These are phyloP conservation scores for Lamprologus ornatipinnis DNA, from an alignment of 2,113 vertebrate species.

Conservation along the genomic window DNA sequence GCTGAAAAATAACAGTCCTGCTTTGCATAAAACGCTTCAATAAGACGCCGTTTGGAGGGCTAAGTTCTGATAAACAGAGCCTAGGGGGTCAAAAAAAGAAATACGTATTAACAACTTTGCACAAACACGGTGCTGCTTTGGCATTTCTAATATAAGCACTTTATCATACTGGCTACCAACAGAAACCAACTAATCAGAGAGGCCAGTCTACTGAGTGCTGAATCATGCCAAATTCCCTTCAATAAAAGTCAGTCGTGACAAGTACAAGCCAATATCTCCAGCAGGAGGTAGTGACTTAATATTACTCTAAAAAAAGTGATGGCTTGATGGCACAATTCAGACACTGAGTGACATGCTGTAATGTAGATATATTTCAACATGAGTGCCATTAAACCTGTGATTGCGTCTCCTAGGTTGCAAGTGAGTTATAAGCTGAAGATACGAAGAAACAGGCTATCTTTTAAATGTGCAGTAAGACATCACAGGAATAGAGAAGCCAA, in stretches of 20 bases:
- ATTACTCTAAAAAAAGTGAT: background rate
- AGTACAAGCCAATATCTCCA: background rate
- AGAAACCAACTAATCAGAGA: constrained; percentile 10
- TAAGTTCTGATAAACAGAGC: background rate
- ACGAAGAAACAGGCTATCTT: background rate
- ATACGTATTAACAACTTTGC: background rate
- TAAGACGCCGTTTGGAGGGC: background rate
- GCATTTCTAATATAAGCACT: constrained; percentile 4
- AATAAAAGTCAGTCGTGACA: background rate
- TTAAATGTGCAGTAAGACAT: background rate
- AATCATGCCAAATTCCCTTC: background rate
- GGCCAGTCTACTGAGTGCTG: background rate
- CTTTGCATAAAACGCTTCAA: background rate
- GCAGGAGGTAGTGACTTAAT: background rate
- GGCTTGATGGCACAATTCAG: background rate
- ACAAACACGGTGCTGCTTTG: background rate
- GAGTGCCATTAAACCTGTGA: background rate
- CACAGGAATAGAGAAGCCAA: background rate
- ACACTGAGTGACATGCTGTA: background rate
- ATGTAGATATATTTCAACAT: background rate
- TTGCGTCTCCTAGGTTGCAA: background rate
- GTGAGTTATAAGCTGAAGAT: background rate
- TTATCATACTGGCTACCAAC: background rate
- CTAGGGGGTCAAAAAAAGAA: background rate
- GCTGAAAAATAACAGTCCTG: background rate